Conservation (phyloP, 2,888 invertebrate genomes). For the Plagiodera versicolora region DNA sequence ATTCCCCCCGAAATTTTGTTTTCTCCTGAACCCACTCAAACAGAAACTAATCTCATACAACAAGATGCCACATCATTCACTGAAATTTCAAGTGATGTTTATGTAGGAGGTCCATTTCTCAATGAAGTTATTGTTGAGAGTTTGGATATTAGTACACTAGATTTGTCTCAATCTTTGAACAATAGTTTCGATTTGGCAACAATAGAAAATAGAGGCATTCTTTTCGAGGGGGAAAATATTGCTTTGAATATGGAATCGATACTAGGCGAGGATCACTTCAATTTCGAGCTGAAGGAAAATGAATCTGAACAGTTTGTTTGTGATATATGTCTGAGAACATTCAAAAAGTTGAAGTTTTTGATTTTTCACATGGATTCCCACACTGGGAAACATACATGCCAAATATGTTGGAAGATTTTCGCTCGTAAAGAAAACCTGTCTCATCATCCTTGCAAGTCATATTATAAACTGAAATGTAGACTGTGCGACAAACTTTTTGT, state of each 20-base stretch:
- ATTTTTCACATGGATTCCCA: slow-evolving; percentile 58
- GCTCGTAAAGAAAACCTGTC: slow-evolving; percentile 54
- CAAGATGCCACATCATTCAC: background rate
- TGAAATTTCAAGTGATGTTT: slow-evolving; percentile 31
- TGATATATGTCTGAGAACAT: slow-evolving; percentile 49
- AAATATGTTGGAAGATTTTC: slow-evolving; percentile 54
- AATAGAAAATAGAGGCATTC: slow-evolving; percentile 33
- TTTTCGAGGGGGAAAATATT: slow-evolving; percentile 40
- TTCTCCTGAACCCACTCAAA: background rate
- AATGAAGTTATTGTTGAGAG: slow-evolving; percentile 45
- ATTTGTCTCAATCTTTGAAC: slow-evolving; percentile 40
- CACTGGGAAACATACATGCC: slow-evolving; percentile 57
- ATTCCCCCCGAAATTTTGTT: background rate
- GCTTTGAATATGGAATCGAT: slow-evolving; percentile 43
- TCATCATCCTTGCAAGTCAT: slow-evolving; percentile 46
- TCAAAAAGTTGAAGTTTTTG: slow-evolving; percentile 39
- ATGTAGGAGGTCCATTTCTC: slow-evolving; percentile 46
- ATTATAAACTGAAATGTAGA: slow-evolving; percentile 37
- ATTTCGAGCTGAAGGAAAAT: slow-evolving; percentile 44
- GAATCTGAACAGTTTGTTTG: slow-evolving; percentile 43
- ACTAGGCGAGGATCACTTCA: slow-evolving; percentile 44
- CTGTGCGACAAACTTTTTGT: slow-evolving; percentile 50
- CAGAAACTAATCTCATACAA: background rate
- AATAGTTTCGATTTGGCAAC: slow-evolving; percentile 37
- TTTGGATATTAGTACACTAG: slow-evolving; percentile 44